A percentile compares a stretch with the other conserved stretches of the same genome.
Conservation (phyloP, 2,113 vertebrate genomes). For the Chloroceryle aenea region DNA sequence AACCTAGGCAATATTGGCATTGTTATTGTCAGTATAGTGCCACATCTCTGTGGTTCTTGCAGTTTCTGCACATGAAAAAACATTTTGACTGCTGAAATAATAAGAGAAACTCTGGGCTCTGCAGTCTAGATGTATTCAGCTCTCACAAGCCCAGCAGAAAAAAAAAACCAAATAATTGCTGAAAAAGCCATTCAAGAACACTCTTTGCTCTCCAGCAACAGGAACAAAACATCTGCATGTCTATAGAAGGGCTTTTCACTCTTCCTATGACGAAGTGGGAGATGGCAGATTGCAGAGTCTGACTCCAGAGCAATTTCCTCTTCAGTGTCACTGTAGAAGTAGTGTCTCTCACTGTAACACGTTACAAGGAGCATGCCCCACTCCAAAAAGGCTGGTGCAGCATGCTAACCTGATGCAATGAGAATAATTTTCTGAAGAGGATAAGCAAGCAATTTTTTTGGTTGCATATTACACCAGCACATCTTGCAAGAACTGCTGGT, state of each 20-base stretch:
- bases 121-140: background rate
- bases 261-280: background rate
- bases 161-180: background rate
- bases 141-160: background rate
- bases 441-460: background rate
- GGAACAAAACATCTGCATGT: background rate
- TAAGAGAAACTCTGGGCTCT: background rate
- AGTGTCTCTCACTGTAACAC: rapidly evolving
- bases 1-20: background rate
- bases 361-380: background rate
- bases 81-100: background rate
- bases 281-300: background rate
- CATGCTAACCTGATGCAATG: background rate
- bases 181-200: background rate
- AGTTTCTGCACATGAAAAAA: background rate
- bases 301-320: background rate
- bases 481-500: background rate
- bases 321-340: background rate
- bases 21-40: background rate
- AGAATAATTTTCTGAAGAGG: background rate
- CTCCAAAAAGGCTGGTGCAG: background rate
- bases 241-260: background rate
- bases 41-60: background rate
- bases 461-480: background rate
- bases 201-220: background rate